These are phyloP conservation scores for Adelphocoris suturalis DNA, from an alignment of 2,888 invertebrate genomes.

Conservation along the genomic window DNA sequence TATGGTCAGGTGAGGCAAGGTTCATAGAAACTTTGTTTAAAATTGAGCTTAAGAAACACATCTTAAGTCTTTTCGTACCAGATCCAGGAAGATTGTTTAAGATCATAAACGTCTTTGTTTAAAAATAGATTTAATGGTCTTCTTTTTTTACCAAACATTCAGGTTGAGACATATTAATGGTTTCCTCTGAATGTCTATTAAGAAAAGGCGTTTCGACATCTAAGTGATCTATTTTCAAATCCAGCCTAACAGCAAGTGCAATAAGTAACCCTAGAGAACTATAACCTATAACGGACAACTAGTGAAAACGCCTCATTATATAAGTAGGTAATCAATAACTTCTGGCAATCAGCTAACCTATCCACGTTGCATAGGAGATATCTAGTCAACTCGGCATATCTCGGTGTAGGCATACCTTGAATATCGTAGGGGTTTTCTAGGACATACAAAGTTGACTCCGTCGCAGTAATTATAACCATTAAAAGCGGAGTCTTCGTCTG, in stretches of 20 bases:
- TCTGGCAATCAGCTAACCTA: too few species aligned
- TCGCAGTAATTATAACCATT: too few species aligned
- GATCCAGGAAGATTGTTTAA: conserved; percentile 40
- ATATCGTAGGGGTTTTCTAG: too few species aligned
- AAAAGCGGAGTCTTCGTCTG: too few species aligned
- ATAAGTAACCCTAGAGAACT: conserved; percentile 28
- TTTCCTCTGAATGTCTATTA: conserved; percentile 5
- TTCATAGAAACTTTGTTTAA: too few species aligned
- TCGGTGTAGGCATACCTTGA: too few species aligned
- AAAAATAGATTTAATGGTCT: background rate
- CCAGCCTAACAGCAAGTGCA: background rate
- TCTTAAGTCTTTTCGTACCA: conserved; percentile 58
- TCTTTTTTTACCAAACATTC: background rate
- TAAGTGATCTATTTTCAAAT: conserved; percentile 11
- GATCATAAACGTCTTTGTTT: conserved; percentile 45
- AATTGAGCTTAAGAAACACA: background rate
- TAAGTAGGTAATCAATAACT: too few species aligned
- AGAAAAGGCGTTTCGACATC: background rate
- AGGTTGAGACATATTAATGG: conserved; percentile 48
- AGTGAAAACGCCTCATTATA: conserved; percentile 43
- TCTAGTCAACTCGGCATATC: too few species aligned
- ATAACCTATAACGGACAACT: background rate
- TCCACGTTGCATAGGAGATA: too few species aligned
- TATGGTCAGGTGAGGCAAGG: too few species aligned
- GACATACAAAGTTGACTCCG: too few species aligned